phyloP scores from a whole-genome alignment of 2,888 invertebrate genomes.

The Cyrtodaria siliqua region DNA sequence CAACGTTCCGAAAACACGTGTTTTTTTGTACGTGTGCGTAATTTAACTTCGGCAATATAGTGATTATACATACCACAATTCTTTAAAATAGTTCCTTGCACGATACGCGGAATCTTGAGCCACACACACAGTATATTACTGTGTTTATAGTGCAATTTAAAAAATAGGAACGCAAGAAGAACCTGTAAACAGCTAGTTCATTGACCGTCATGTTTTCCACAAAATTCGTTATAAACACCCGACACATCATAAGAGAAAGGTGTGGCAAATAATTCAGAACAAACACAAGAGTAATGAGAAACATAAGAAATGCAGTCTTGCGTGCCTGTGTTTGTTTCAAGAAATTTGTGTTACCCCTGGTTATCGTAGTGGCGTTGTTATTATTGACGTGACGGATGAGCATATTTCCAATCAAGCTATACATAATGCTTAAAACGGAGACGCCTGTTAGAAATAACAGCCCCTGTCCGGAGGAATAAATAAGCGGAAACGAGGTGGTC shows the following conservation, averaged over 20 bases:
- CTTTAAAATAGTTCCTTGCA: slow-evolving; percentile 29
- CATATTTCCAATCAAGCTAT: too few relatives aligned
- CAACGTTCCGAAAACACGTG: too few relatives aligned
- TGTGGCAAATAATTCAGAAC: slow-evolving; percentile 65
- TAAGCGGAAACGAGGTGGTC: too few relatives aligned
- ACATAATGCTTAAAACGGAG: too few relatives aligned
- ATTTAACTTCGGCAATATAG: too few relatives aligned
- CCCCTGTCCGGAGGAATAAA: too few relatives aligned
- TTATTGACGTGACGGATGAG: too few relatives aligned
- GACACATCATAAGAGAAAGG: slow-evolving; percentile 48
- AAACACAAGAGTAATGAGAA: slow-evolving; percentile 63
- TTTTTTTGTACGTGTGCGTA: too few relatives aligned
- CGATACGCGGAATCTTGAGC: slow-evolving; percentile 51
- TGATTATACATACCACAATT: too few relatives aligned
- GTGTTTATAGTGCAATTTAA: slow-evolving; percentile 71
- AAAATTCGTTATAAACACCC: slow-evolving; percentile 46
- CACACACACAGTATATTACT: slow-evolving; percentile 71
- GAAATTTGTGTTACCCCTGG: slow-evolving; percentile 7
- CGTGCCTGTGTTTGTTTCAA: slow-evolving; percentile 47
- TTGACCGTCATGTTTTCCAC: slow-evolving; percentile 52
- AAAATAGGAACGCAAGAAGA: slow-evolving; percentile 69
- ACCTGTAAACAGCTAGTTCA: slow-evolving; percentile 55
- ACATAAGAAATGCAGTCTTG: slow-evolving; percentile 68
- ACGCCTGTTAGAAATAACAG: too few relatives aligned
- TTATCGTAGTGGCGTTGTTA: too few relatives aligned